Conservation (phyloP, 1,140 invertebrate genomes). For the Calephelis nemesis region DNA sequence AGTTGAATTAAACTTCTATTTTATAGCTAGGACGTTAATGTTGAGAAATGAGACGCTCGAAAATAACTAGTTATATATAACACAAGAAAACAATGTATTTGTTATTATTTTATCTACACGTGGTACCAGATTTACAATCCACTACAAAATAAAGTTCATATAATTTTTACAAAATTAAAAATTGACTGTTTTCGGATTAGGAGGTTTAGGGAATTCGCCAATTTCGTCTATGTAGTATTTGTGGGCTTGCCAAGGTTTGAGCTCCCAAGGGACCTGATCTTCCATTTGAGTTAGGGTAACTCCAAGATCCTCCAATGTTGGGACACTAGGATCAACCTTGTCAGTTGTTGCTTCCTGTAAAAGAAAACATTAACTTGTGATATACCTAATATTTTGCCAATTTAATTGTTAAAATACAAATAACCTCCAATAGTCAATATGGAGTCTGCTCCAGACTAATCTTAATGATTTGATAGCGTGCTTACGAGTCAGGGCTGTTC, state of each 20-base stretch:
- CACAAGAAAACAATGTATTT: conserved; percentile 17
- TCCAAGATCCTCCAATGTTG: conserved; percentile 93
- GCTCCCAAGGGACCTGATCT: conserved; percentile 87
- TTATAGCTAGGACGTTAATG: too few relatives aligned
- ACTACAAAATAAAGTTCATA: conserved; percentile 1
- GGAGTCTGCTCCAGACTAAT: too few relatives aligned
- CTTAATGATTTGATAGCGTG: too few relatives aligned
- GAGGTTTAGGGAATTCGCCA: conserved; percentile 86
- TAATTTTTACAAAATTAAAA: conserved; percentile 11
- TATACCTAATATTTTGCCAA: too few relatives aligned
- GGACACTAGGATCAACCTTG: conserved; percentile 81
- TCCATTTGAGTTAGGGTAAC: conserved; percentile 88
- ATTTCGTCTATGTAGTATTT: conserved; percentile 86
- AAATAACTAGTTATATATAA: too few relatives aligned
- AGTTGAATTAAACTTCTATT: too few relatives aligned
- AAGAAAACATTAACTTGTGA: conserved; percentile 7
- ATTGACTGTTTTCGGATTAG: conserved; percentile 73
- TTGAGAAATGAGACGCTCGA: too few relatives aligned
- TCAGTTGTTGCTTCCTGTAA: conserved; percentile 89
- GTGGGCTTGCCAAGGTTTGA: conserved; percentile 82
- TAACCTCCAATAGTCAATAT: too few relatives aligned
- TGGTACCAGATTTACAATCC: background rate
- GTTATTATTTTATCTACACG: conserved; percentile 9
- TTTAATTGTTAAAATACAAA: too few relatives aligned
- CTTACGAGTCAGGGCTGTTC: too few relatives aligned